These are phyloP conservation scores for Polylopha cassiicola DNA, from an alignment of 2,888 invertebrate species.

Conservation along the genomic window DNA sequence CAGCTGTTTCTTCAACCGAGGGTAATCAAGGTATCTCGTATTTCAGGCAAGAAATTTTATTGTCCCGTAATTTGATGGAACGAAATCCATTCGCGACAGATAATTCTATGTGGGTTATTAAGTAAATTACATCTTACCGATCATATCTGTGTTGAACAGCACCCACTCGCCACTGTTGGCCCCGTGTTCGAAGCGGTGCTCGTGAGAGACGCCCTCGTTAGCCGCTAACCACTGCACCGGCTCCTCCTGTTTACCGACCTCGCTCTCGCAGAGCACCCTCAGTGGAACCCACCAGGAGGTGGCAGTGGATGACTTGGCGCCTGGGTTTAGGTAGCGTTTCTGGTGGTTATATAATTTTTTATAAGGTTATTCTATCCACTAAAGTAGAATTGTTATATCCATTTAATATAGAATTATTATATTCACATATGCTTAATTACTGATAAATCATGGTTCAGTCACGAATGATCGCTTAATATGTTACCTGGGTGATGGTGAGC, in stretches of 20 bases:
- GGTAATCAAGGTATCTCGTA: too few species aligned
- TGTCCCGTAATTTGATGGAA: too few species aligned
- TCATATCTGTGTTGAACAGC: conserved; percentile 84
- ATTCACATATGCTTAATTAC: conserved; percentile 4
- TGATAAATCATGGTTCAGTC: too few species aligned
- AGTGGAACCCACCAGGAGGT: conserved; percentile 68
- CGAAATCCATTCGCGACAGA: too few species aligned
- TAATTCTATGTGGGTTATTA: background rate
- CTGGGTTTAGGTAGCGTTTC: conserved; percentile 59
- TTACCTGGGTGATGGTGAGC: conserved; percentile 79
- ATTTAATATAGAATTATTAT: background rate
- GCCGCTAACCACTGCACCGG: conserved; percentile 78
- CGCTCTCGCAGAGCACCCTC: conserved; percentile 47
- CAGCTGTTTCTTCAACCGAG: too few species aligned
- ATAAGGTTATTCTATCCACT: too few species aligned
- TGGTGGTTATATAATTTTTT: conserved; percentile 24
- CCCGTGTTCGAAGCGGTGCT: conserved; percentile 52
- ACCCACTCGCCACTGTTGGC: conserved; percentile 79
- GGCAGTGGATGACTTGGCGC: conserved; percentile 27
- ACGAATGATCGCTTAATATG: too few species aligned
- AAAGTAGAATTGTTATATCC: background rate
- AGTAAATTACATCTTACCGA: conserved; percentile 64
- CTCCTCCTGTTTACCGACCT: conserved; percentile 46
- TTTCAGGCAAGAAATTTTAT: too few species aligned
- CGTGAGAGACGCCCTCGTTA: conserved; percentile 38